These are phyloP conservation scores for Lutra lutra DNA, from an alignment of 2,797 vertebrate genomes.

Conservation along the genomic window DNA sequence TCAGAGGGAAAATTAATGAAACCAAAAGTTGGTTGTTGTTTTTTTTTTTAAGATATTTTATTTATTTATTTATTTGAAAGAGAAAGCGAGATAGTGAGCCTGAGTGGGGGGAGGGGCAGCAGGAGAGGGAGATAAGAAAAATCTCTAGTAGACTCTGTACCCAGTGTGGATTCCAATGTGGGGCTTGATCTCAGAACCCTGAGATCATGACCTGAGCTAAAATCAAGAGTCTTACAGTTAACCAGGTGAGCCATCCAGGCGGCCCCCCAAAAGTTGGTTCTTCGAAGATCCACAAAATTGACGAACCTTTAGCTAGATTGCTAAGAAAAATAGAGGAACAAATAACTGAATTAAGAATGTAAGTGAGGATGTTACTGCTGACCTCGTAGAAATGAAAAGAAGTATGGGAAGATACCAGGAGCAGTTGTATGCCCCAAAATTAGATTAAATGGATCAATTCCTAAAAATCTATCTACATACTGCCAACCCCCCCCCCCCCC, in stretches of 20 bases:
- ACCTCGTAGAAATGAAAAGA: not conserved
- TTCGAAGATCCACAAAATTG: not conserved
- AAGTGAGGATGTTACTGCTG: not conserved
- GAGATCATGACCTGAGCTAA: not conserved
- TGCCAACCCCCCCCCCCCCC: not conserved
- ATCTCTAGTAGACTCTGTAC: not conserved
- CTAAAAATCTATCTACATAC: not conserved
- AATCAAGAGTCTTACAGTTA: not conserved
- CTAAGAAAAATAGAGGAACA: not conserved
- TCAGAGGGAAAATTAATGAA: not conserved
- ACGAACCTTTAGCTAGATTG: not conserved
- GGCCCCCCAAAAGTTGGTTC: not conserved
- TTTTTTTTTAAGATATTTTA: not conserved
- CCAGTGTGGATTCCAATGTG: not conserved
- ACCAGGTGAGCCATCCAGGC: not conserved
- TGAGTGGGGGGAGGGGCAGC: not conserved
- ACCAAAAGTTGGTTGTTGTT: not conserved
- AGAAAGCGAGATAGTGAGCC: not conserved
- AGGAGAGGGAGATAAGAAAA: not conserved
- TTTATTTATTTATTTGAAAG: not conserved
- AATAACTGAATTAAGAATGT: not conserved
- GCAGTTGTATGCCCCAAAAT: not conserved
- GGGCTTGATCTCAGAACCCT: not conserved
- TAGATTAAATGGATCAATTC: not conserved
- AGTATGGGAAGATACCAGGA: not conserved